phyloP scores from a whole-genome alignment of 2,113 vertebrate genomes.

The Ictalurus furcatus region DNA sequence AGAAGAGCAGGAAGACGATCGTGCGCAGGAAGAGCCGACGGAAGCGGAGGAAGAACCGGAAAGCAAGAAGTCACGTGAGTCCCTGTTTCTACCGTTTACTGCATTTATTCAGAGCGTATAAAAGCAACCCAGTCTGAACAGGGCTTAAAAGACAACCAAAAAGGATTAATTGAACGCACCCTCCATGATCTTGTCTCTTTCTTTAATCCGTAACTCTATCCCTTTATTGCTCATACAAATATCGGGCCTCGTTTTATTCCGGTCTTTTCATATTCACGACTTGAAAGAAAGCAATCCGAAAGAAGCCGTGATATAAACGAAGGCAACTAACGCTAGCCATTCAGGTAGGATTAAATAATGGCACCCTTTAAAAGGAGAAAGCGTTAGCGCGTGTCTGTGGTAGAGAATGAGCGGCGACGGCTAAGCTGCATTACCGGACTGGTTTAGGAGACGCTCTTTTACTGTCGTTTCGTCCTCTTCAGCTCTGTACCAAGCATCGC shows the following conservation, averaged over 20 bases:
- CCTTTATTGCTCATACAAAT: neutral
- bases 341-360: neutral
- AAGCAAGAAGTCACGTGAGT: slow-evolving; percentile 70
- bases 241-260: too few relatives aligned
- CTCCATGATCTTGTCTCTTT: neutral
- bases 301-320: neutral
- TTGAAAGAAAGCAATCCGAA: neutral
- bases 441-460: neutral
- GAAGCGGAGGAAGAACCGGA: slow-evolving; percentile 65
- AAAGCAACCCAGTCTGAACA: neutral
- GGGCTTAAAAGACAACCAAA: neutral
- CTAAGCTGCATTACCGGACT: neutral
- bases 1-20: slow-evolving; percentile 65
- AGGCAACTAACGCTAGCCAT: neutral
- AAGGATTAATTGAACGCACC: neutral
- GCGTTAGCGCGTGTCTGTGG: neutral
- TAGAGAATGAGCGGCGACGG: neutral
- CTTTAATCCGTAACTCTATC: neutral
- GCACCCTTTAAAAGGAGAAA: neutral
- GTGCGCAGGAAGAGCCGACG: slow-evolving; percentile 61
- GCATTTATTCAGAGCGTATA: neutral
- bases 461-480: neutral
- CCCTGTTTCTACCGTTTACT: neutral
- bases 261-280: neutral
- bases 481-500: too few relatives aligned